Evolutionary conservation across 2,797 vertebrate species (phyloP).

Genomic region (Hyperoplus immaculatus): DNA sequence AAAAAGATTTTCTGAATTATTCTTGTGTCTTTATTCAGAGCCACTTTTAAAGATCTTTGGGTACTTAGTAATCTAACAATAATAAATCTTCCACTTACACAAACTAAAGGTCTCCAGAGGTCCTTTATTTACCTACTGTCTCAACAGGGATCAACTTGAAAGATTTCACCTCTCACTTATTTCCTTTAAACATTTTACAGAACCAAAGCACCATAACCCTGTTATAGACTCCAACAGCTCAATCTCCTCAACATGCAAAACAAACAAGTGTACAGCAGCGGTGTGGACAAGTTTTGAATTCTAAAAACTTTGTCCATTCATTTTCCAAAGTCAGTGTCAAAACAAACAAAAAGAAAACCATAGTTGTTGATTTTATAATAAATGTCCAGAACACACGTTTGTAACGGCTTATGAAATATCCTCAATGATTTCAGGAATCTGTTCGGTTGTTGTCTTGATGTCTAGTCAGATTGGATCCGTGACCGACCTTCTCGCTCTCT

Average conservation of each 20-base stretch:
- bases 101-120: not conserved
- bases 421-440: conserved; percentile 7
- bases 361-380: conserved; percentile 7
- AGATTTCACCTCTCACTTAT: not conserved
- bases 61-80: not conserved
- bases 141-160: not conserved
- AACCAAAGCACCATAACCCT: conserved; percentile 12
- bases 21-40: not conserved
- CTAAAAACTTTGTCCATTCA: conserved; percentile 27
- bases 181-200: not conserved
- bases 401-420: not conserved
- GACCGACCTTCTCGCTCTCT: conserved; percentile 16
- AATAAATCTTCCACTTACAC: no score
- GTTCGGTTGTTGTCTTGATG: conserved; percentile 14
- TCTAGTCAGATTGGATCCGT: conserved; percentile 27
- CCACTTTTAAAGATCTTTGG: not conserved
- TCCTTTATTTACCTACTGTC: not conserved
- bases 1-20: not conserved
- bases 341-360: conserved; percentile 20
- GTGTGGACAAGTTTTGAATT: conserved; percentile 10
- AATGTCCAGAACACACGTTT: conserved; percentile 29
- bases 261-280: conserved; percentile 28
- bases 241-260: conserved; percentile 57
- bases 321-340: conserved; percentile 61
- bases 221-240: conserved; percentile 31